A percentile compares a stretch with the other conserved stretches of the same genome.
Conservation (phyloP, 2,888 invertebrate species). For the Achlya flavicornis region DNA sequence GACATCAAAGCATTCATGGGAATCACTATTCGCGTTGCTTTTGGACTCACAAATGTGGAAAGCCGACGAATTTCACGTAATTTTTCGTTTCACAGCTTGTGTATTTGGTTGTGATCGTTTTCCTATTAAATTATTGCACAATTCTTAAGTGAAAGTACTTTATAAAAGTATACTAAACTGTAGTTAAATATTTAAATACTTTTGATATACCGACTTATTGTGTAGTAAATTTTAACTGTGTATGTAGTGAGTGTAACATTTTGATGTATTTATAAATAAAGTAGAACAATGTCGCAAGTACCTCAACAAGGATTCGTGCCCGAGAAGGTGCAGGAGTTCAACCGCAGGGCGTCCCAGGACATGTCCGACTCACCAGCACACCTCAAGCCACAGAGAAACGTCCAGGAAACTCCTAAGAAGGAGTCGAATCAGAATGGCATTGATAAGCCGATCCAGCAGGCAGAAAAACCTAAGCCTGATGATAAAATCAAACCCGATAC, state of each 20-base stretch:
- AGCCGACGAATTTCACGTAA: background rate
- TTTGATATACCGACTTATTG: constrained; percentile 57
- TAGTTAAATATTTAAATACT: constrained; percentile 36
- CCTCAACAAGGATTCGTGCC: constrained; percentile 74
- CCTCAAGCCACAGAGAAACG: constrained; percentile 36
- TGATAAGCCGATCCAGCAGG: constrained; percentile 37
- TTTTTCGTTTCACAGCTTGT: constrained; percentile 41
- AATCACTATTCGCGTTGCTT: background rate
- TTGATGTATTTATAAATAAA: constrained; percentile 57
- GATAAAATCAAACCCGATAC: constrained; percentile 56
- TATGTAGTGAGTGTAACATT: constrained; percentile 44
- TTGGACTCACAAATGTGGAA: background rate
- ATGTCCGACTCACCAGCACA: constrained; percentile 55
- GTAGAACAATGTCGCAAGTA: constrained; percentile 68
- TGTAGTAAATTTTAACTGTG: constrained; percentile 47
- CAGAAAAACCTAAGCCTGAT: constrained; percentile 18
- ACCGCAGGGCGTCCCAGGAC: constrained; percentile 73
- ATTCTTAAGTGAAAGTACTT: constrained; percentile 32
- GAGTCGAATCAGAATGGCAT: constrained; percentile 56
- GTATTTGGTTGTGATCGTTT: constrained; percentile 73
- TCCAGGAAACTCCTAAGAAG: constrained; percentile 57
- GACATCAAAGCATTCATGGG: background rate
- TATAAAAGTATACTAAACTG: constrained; percentile 33
- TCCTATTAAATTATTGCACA: constrained; percentile 56
- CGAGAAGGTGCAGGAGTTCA: constrained; percentile 76